Conservation (phyloP, 1,140 invertebrate genomes). For the Ericerus pela region DNA sequence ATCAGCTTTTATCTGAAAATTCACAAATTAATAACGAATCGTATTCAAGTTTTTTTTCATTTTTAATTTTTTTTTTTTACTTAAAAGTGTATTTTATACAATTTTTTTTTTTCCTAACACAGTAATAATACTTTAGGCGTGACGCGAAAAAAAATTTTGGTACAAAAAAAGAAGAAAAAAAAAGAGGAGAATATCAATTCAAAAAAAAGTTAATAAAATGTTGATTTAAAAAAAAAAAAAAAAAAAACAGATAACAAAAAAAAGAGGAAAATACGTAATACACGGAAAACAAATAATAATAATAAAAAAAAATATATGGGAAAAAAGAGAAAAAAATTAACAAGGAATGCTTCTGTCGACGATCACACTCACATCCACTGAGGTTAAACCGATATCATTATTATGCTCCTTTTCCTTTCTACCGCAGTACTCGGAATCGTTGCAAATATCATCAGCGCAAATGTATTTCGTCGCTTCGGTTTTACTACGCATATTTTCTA, state of each 20-base stretch:
- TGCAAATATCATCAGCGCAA: background rate
- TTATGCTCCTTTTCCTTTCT: background rate
- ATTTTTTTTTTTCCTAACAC: background rate
- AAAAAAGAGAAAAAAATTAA: slow-evolving; percentile 4
- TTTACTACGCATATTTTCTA: background rate
- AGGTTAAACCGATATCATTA: slow-evolving; percentile 11
- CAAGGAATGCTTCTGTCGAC: slow-evolving; percentile 5
- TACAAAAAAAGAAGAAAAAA: background rate
- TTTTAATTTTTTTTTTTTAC: no score
- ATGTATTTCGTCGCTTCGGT: background rate
- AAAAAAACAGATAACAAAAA: background rate
- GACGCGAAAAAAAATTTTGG: slow-evolving; percentile 2
- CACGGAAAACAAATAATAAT: no score
- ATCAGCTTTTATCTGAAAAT: background rate
- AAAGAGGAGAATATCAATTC: background rate
- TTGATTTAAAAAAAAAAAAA: background rate
- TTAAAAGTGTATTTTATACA: slow-evolving; percentile 2
- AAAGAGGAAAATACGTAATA: no score
- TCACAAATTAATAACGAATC: slow-evolving; percentile 1
- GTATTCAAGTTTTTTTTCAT: background rate
- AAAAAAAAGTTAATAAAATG: background rate
- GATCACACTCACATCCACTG: background rate
- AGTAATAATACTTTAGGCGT: slow-evolving; percentile 7
- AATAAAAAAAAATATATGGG: no score
- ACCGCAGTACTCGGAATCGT: background rate